Percentiles rank a stretch among this genome's conserved stretches.
Conservation (phyloP, 2,113 vertebrate genomes). For the Pelmatolapia mariae region DNA sequence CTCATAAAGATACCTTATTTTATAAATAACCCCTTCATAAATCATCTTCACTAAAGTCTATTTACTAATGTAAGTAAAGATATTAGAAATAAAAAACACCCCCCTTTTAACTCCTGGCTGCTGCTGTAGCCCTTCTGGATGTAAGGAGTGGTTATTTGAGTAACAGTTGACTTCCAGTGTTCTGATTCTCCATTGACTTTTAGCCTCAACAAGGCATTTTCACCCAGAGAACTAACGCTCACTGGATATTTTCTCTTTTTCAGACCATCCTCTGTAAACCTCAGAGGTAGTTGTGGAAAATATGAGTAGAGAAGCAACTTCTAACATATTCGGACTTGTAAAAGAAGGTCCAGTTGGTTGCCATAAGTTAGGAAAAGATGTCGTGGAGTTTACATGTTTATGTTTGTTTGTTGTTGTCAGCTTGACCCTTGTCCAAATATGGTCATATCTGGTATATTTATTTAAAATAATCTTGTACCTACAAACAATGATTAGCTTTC, state of each 20-base stretch:
- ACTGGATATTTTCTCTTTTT: neutral
- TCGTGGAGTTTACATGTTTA: neutral
- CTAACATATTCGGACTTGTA: neutral
- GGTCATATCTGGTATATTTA: neutral
- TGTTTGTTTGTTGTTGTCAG: neutral
- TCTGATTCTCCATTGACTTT: neutral
- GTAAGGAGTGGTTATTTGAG: neutral
- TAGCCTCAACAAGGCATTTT: neutral
- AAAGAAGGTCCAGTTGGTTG: accelerated
- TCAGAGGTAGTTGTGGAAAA: neutral
- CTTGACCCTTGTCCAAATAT: accelerated
- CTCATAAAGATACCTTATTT: neutral
- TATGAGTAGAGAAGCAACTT: neutral
- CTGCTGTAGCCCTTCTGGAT: neutral
- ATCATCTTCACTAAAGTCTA: accelerated
- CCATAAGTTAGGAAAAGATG: neutral
- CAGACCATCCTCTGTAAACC: neutral
- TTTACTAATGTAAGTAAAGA: neutral
- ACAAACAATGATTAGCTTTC: neutral
- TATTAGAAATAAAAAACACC: neutral
- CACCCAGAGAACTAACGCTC: neutral
- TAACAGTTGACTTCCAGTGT: neutral
- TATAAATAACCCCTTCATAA: neutral
- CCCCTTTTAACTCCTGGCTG: too few relatives aligned
- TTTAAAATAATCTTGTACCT: neutral